These are phyloP conservation scores for Hoplostethus atlanticus DNA, from an alignment of 2,797 vertebrate genomes.

Conservation along the genomic window DNA sequence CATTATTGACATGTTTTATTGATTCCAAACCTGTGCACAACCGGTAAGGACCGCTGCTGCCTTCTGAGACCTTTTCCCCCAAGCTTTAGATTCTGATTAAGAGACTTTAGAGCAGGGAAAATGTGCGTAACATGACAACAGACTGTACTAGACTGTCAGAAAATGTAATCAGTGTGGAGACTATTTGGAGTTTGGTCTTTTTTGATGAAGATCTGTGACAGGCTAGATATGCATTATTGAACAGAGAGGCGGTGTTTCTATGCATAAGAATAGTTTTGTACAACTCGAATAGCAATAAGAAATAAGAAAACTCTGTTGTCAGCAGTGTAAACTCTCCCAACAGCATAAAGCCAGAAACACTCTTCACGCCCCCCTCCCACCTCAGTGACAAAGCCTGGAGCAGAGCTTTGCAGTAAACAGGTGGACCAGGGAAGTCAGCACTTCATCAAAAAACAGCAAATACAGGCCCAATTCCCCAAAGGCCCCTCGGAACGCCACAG, in stretches of 20 bases:
- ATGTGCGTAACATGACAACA: constrained; percentile 27
- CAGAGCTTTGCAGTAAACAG: constrained; percentile 63
- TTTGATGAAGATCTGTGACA: constrained; percentile 17
- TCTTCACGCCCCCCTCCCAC: constrained; percentile 14
- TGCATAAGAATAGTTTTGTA: constrained; percentile 25
- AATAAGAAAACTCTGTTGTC: constrained; percentile 64
- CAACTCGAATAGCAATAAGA: constrained; percentile 13
- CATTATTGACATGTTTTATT: constrained; percentile 72
- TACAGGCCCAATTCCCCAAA: constrained; percentile 64
- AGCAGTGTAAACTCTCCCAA: constrained; percentile 52
- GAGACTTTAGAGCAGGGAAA: constrained; percentile 22
- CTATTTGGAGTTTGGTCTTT: constrained; percentile 22
- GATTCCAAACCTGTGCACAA: constrained; percentile 61
- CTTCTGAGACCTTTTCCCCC: constrained; percentile 45
- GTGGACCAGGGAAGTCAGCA: constrained; percentile 74
- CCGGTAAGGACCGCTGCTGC: constrained; percentile 28
- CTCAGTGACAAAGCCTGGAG: constrained; percentile 23
- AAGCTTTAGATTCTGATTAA: constrained; percentile 63
- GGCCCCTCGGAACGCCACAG: constrained; percentile 38
- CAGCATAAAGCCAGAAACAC: constrained; percentile 47
- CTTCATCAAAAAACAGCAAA: constrained; percentile 77
- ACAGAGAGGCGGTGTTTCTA: constrained; percentile 25
- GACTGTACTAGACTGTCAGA: constrained; percentile 55
- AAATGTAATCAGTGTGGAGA: constrained; percentile 20
- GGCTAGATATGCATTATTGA: constrained; percentile 40